Base-by-base conservation (phyloP, 2,888 invertebrate species). In the Ochlodes sylvanus region DNA sequence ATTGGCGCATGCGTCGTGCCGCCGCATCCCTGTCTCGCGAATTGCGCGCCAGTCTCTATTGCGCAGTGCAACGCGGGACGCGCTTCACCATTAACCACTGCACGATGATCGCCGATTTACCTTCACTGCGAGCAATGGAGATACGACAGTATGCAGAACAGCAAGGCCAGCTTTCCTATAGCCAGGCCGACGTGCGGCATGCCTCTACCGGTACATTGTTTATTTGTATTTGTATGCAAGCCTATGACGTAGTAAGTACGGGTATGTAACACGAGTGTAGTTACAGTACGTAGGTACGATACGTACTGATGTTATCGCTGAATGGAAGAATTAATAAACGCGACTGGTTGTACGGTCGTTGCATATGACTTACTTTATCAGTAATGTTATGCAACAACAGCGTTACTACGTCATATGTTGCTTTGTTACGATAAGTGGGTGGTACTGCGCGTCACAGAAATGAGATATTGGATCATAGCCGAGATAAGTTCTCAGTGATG, bases 31-130 rank as follows among this genome's bases (percentile, higher is more conserved):
- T 86, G 82, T 85, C 84, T 75, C 77, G 78, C 84, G 81, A 82
- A 84, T 79, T 87, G 87, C 90, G 89, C 89, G 88, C 84, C 76
- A 83, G 90, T 89, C 82, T 79, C 75, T 76, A 83, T 73, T 84
- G 88, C 87, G 89, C 89, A 85, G 73, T 83, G 83, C 79, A 78
- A 73, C 82, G 83, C 79, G 79, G 73, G 71, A 73, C 75, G 79
- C 78, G 80, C 76, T 75, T 72, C 71, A 72, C 77, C 47, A 77
- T 77, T 74, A 80, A 83, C 79, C 80, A 77, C 74, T 78, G 69
- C 32, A 85, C 83, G 79, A 92, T 91, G 91, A 88, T 90, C 76
- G 89, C 86, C 74, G 88, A 87, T 77, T 82, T 90, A 71, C 87
- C 88, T 74, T 83, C 84, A 69, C 70, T 79, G 70, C 80, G 76